Base-by-base conservation (phyloP, 2,797 vertebrate species). In the Dromococcyx pavoninus region DNA sequence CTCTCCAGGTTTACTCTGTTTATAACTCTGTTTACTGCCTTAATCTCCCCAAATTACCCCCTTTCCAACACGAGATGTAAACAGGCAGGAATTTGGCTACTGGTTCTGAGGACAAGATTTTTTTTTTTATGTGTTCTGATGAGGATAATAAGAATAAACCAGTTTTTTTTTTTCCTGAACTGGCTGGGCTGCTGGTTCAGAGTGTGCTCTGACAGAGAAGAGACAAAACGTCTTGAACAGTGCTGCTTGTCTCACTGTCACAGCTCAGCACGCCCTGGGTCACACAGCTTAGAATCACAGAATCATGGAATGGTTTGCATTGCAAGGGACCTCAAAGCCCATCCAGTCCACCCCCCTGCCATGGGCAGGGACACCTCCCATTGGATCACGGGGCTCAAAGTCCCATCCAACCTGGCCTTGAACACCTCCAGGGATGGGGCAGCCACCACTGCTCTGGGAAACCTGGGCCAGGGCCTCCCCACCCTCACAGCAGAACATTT, bases 1-100 rank as follows among this genome's bases (percentile, higher is more conserved):
- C 79, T 93, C 18, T 65, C 92, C 92, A 89, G 84, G 81, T 92
- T 83, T 65, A 43, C 14, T 69, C 78, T 92, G 65, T 91, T 95
- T 91, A 88, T 86, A 74, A 3, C 37, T 86, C 73, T 85, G 67
- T 77, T 93, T 80, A 65, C 77, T 65, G 81, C 81, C 39, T 56
- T 79, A 22, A 65, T 71, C 78, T 91, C 84, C 44, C 46, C 61
- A 54, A 46, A 74, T 82, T 83, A 79, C 46, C 64, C 86, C 57
- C 61, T 30, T 50, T 89, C 53, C 84, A 77, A 61, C 71, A 61
- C 1, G 2, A 89, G 72, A 77, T 0, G 1, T 62, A 83, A 95
- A 86, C 61, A 80, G 88, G 41, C 84, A 77, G 86, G 89, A 67
- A 89, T 67, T 17, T 70, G 78, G 64, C 74, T 93, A 53, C 62